Percentiles rank a stretch among this genome's conserved stretches.
Evolutionary conservation across 2,113 vertebrate genomes (phyloP).

Genomic region (Nannospalax galili): DNA sequence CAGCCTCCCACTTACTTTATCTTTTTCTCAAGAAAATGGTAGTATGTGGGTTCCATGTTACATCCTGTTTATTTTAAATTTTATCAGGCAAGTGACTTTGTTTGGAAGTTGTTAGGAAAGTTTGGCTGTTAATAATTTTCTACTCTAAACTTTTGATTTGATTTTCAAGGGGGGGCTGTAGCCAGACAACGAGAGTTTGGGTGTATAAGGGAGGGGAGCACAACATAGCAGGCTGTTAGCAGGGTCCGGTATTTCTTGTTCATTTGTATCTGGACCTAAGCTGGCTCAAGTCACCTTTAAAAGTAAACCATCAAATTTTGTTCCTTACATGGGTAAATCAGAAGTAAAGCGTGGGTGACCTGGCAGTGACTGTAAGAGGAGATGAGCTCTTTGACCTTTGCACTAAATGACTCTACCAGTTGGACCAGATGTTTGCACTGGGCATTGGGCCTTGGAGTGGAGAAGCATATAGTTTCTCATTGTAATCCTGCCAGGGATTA

Average conservation of each 20-base stretch:
- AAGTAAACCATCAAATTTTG: not conserved
- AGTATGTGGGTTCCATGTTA: too few relatives aligned
- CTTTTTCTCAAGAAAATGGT: not conserved
- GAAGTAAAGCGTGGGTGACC: not conserved
- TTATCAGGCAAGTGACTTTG: not conserved
- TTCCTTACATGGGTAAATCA: not conserved
- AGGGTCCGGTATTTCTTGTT: not conserved
- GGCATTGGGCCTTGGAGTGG: not conserved
- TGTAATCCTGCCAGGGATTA: slow-evolving; percentile 39
- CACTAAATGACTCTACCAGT: not conserved
- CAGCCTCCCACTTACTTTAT: too few relatives aligned
- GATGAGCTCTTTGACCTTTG: not conserved
- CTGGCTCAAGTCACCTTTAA: not conserved
- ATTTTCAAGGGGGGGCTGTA: too few relatives aligned
- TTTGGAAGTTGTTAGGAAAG: not conserved
- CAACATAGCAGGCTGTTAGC: not conserved
- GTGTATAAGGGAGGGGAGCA: too few relatives aligned
- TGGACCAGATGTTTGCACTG: not conserved
- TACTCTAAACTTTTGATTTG: not conserved
- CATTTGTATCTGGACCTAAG: not conserved
- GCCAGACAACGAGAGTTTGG: not conserved
- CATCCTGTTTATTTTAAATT: not conserved
- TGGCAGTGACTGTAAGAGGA: not conserved
- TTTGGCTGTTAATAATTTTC: not conserved
- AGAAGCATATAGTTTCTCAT: slow-evolving; percentile 36